A percentile compares a stretch with the other conserved stretches of the same genome.
Evolutionary conservation across 2,113 vertebrate genomes (phyloP).

Genomic region (Apaloderma vittatum): DNA sequence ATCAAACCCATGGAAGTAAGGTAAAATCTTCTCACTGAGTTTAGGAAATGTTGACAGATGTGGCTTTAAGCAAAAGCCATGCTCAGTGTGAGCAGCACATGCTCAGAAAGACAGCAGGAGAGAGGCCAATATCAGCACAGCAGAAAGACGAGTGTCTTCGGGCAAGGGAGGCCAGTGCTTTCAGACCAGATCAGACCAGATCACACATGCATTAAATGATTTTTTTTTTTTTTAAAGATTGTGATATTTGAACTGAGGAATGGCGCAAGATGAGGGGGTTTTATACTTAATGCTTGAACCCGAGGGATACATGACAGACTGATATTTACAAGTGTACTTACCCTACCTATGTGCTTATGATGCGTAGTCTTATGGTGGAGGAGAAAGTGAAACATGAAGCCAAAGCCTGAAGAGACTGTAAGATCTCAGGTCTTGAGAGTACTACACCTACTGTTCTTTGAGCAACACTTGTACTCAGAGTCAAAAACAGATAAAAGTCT

Average conservation of each 20-base stretch:
- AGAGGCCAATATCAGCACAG: background rate
- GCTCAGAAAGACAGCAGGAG: background rate
- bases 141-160: background rate
- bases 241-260: background rate
- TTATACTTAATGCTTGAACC: background rate
- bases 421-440: background rate
- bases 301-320: background rate
- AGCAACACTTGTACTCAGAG: background rate
- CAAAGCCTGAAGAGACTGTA: background rate
- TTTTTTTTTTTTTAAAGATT: background rate
- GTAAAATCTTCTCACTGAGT: background rate
- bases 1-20: background rate
- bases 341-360: background rate
- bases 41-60: background rate
- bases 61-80: background rate
- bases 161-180: accelerated
- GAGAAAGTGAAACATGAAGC: background rate
- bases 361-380: background rate
- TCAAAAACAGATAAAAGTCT: background rate
- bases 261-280: background rate
- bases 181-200: background rate
- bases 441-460: background rate
- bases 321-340: background rate
- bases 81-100: background rate
- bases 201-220: background rate